phyloP scores from a whole-genome alignment of 2,888 invertebrate genomes.

The Acleris holmiana region DNA sequence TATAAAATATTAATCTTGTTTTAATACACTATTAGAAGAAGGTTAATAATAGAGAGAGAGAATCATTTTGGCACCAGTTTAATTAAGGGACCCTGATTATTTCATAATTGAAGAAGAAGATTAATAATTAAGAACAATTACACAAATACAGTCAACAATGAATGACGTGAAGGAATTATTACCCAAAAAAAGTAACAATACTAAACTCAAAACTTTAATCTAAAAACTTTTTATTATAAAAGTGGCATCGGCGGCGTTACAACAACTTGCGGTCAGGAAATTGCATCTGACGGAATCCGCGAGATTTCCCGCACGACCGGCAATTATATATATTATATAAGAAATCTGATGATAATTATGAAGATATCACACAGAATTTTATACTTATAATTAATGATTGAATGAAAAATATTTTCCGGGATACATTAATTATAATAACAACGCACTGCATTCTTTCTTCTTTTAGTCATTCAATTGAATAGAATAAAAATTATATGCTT shows the following conservation, averaged over 20 bases:
- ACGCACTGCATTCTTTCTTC: not conserved
- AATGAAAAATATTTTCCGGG: too few species aligned
- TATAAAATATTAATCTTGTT: too few species aligned
- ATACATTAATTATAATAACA: not conserved
- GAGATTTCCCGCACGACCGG: constrained; percentile 26
- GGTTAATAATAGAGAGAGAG: too few species aligned
- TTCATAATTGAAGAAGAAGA: too few species aligned
- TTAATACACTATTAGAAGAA: too few species aligned
- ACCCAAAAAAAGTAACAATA: too few species aligned
- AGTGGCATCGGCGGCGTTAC: constrained; percentile 37
- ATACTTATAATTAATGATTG: too few species aligned
- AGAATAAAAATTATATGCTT: not conserved
- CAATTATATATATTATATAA: constrained; percentile 1
- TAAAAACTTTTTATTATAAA: constrained; percentile 27
- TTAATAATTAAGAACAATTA: too few species aligned
- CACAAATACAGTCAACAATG: too few species aligned
- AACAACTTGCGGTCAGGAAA: constrained; percentile 47
- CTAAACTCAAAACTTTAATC: not conserved
- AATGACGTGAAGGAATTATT: too few species aligned
- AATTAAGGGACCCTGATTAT: too few species aligned
- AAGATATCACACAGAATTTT: not conserved
- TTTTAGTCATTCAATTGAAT: not conserved
- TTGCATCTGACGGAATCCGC: constrained; percentile 15
- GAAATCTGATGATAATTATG: not conserved
- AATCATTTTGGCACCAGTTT: too few species aligned